Percentiles rank a stretch among this genome's conserved stretches.
These are phyloP conservation scores for Callyntrura sp. DNA, from an alignment of 2,888 invertebrate species.

Conservation along the genomic window DNA sequence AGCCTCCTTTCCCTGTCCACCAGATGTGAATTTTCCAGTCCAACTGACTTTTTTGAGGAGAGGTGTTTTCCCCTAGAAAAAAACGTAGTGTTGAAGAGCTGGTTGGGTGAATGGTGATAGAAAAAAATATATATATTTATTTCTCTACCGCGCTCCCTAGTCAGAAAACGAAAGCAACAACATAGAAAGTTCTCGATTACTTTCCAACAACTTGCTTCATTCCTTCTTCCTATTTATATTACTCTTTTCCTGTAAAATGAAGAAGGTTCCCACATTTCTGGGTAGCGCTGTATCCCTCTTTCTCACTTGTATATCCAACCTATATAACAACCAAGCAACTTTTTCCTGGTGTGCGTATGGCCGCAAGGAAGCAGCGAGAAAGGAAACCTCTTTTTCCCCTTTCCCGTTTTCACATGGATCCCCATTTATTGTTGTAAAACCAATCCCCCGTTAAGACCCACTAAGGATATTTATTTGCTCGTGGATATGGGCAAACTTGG, in stretches of 20 bases:
- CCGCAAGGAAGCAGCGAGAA: conserved; percentile 56
- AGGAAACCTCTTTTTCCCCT: not conserved
- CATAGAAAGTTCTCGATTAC: conserved; percentile 34
- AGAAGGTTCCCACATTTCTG: too few species aligned
- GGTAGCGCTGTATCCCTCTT: too few species aligned
- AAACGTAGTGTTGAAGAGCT: conserved; percentile 34
- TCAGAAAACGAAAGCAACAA: conserved; percentile 8
- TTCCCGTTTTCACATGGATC: conserved; percentile 46
- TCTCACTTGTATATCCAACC: conserved; percentile 20
- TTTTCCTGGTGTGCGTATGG: conserved; percentile 25
- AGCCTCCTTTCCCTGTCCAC: not conserved
- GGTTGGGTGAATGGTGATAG: not conserved
- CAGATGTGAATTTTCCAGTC: conserved; percentile 28
- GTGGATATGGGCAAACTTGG: conserved; percentile 61
- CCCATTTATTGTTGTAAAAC: conserved; percentile 51
- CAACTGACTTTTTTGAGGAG: conserved; percentile 5
- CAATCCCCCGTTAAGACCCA: conserved; percentile 53
- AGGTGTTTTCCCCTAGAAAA: not conserved
- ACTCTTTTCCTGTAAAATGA: too few species aligned
- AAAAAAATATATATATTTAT: too few species aligned
- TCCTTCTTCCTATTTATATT: too few species aligned
- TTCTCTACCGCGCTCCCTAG: not conserved
- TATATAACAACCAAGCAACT: conserved; percentile 53
- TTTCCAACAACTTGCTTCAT: conserved; percentile 37
- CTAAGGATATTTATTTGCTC: conserved; percentile 61